Conservation (phyloP, 2,888 invertebrate species). For the Prostheceraeus crozeri region DNA sequence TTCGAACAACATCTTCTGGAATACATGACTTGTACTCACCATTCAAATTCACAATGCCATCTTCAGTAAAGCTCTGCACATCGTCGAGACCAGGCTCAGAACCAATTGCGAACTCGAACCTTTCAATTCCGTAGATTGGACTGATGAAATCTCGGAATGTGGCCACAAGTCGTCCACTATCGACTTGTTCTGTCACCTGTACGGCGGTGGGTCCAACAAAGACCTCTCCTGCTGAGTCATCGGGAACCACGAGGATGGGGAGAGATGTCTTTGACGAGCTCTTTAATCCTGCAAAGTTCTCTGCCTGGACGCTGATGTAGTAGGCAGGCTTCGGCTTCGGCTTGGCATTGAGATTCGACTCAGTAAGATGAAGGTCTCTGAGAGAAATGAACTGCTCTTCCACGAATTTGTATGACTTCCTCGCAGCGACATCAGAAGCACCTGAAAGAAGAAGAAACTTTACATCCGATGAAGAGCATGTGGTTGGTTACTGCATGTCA, state of each 20-base stretch:
- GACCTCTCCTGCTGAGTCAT: not conserved
- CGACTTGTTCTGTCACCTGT: not conserved
- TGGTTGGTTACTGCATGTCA: too few relatives aligned
- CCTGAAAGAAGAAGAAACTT: too few relatives aligned
- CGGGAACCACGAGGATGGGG: not conserved
- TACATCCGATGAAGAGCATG: too few relatives aligned
- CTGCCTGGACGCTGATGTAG: conserved; percentile 44
- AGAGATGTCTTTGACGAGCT: not conserved
- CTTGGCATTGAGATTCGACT: conserved; percentile 37
- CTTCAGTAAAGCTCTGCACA: not conserved
- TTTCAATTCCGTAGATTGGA: not conserved
- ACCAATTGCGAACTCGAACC: not conserved
- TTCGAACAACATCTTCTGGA: too few relatives aligned
- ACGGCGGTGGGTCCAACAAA: not conserved
- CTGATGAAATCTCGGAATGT: not conserved
- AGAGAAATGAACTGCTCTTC: conserved; percentile 40
- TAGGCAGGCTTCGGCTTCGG: conserved; percentile 42
- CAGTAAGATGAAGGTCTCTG: conserved; percentile 40
- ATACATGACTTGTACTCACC: too few relatives aligned
- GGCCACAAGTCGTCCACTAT: not conserved
- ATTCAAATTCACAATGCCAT: too few relatives aligned
- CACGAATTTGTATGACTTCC: conserved; percentile 40
- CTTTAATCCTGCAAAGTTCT: conserved; percentile 43
- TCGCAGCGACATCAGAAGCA: too few relatives aligned
- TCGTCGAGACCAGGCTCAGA: not conserved